Base-by-base conservation (phyloP, 2,888 invertebrate genomes). In the Oxycera nigricornis region DNA sequence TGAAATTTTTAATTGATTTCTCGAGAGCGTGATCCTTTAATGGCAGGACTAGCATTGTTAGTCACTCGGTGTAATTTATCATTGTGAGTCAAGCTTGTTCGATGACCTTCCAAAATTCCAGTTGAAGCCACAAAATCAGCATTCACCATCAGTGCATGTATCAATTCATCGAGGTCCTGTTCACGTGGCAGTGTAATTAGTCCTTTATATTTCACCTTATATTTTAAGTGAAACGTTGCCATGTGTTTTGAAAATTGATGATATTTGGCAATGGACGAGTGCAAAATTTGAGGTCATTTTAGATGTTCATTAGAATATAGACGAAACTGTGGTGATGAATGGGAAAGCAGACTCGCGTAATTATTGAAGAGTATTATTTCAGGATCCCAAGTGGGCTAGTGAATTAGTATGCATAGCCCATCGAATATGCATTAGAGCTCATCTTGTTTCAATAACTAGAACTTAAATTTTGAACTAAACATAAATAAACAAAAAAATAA, bases 81-180 rank as follows among this genome's bases (percentile, higher is more conserved):
- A 61, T 31, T 20, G 61, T 61, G 22, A 3, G 20, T 31, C 31
- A n/a, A 31, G 31, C 7, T 30, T 7, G 20, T 61, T 61, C 17
- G 31, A 31, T 20, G 31, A 61, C 61, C 31, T 61, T n/a, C 17
- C 61, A 2, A 17, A 61, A 61, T 61, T 61, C n/a, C 31, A 61
- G 14, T 31, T 28, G 6, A 9, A 17, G 17, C 6, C n/a, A 30
- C 31, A 61, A 20, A 30, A 30, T 30, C 61, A 61, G 2, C 61
- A 24, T 61, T 31, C 61, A 61, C n/a, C 31, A 17, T 31, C 17
- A 3, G 2, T 17, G 20, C 20, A 31, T 17, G 17, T n/a, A 17
- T 61, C 61, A 61, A 61, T 61, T 31, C 31, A 61, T 61, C 61
- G 31, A 61, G 11, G 1, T 61, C 61, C 17, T 28, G 57, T 31